Conservation (phyloP, 2,888 invertebrate species). For the Hirudinaria manillensis region DNA sequence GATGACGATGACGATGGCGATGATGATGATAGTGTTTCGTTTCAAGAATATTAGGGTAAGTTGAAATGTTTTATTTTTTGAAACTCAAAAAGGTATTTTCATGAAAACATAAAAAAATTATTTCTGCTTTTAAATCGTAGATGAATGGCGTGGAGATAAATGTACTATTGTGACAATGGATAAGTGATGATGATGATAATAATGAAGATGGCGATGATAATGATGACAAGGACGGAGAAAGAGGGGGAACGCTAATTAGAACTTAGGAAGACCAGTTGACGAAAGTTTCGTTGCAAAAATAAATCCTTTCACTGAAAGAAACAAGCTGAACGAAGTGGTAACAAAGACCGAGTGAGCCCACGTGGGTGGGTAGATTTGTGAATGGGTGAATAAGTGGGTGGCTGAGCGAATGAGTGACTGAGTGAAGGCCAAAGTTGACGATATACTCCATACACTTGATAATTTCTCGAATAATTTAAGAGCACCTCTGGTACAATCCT, state of each 20-base stretch:
- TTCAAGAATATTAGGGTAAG: neutral
- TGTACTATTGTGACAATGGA: neutral
- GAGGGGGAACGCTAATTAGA: neutral
- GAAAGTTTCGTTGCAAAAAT: neutral
- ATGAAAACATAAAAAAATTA: too few relatives aligned
- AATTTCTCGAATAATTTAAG: too few relatives aligned
- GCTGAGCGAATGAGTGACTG: neutral
- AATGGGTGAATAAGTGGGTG: neutral
- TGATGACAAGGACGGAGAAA: neutral
- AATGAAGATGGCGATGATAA: too few relatives aligned
- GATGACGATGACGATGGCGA: slow-evolving; percentile 17
- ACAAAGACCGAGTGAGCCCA: neutral
- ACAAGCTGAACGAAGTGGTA: neutral
- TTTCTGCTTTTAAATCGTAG: too few relatives aligned
- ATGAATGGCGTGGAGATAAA: too few relatives aligned
- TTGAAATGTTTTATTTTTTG: too few relatives aligned
- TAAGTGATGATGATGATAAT: slow-evolving; percentile 21
- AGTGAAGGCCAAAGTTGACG: neutral
- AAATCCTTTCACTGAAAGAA: neutral
- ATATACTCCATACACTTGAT: too few relatives aligned
- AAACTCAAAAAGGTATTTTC: too few relatives aligned
- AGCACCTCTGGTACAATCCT: too few relatives aligned
- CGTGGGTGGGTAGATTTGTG: neutral
- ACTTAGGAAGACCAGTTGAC: neutral
- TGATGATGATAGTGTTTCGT: neutral